Base-by-base conservation (phyloP, 1,140 invertebrate species). In the Notospermus geniculatus region DNA sequence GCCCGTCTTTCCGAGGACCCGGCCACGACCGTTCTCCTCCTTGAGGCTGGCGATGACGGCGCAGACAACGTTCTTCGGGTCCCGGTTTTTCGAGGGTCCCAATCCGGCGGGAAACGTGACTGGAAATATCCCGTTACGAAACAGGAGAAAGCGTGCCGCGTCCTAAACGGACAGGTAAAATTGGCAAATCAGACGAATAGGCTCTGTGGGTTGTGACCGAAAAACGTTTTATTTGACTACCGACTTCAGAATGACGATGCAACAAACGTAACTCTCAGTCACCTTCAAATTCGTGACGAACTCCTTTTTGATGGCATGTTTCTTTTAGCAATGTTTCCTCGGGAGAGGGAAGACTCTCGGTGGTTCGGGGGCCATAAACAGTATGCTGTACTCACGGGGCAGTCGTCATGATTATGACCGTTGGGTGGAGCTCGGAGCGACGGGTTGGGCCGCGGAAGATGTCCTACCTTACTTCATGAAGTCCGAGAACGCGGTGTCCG, bases 361-460 rank as follows among this genome's bases (percentile, higher is more conserved):
- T 0, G 95, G 95, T 0, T 93, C 91, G 0, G 94, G 91, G 1
- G 91, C 96, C 0, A 84, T 98, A 0, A 99, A 99, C 78, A 97
- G 97, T 73, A 98, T 99, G 96, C 84, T 97, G 0, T 99, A 98
- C 72, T 83, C 98, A 0, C 84, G 96, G 28, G 96, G 95, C 0
- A 96, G 98, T 75, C 88, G 88, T 63, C 87, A 86, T 61, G 96
- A 99, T 77, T 99, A 98, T 76, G 92, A 98, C 71, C 83, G 85
- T 4, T 99, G 97, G 96, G 92, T 94, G 73, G 69, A 64, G 0
- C 80, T 90, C 29, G 96, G 96, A 0, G 97, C 96, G 69, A 86
- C 86, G 0, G 93, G 93, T 2, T 99, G 97, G 97, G 88, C 90
- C 0, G 94, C 89, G 70, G 87, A 90, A 52, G 73, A 84, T 58